phyloP scores from a whole-genome alignment of 2,888 invertebrate genomes.

The Chloromyia formosa region DNA sequence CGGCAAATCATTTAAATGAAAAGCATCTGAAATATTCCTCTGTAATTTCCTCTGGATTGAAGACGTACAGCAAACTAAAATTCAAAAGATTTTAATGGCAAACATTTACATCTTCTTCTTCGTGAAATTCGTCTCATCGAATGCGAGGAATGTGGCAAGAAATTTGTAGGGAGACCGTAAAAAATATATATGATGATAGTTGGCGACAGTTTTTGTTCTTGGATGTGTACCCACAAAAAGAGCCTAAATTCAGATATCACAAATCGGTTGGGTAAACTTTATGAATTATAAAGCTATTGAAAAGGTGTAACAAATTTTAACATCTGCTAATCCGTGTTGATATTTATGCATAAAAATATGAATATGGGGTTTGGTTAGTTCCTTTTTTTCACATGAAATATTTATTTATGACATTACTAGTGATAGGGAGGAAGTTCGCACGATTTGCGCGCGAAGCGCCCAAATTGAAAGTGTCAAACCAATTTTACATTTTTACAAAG shows the following conservation, averaged over 20 bases:
- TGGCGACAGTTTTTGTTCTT: not conserved
- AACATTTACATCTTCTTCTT: constrained; percentile 41
- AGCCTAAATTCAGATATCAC: not conserved
- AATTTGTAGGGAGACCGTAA: constrained; percentile 11
- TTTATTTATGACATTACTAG: too few species aligned
- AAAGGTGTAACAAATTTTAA: not conserved
- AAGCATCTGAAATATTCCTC: not conserved
- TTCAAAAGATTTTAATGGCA: constrained; percentile 30
- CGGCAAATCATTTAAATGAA: too few species aligned
- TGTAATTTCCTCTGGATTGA: not conserved
- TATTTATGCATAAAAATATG: not conserved
- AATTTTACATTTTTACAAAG: too few species aligned
- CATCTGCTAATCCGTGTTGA: not conserved
- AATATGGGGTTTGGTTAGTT: too few species aligned
- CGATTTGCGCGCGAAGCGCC: too few species aligned
- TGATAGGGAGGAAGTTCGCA: too few species aligned
- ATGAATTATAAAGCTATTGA: not conserved
- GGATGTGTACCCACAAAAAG: not conserved
- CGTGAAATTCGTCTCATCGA: constrained; percentile 20
- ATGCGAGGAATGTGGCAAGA: constrained; percentile 19
- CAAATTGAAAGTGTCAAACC: too few species aligned
- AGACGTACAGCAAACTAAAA: not conserved
- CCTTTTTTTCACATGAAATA: too few species aligned
- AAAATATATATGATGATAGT: constrained; percentile 18
- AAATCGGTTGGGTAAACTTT: not conserved